Evolutionary conservation across 2,888 invertebrate species (phyloP), one percentile per base, ranked within the genome.

Genomic region (Caenorhabditis plicata): DNA sequence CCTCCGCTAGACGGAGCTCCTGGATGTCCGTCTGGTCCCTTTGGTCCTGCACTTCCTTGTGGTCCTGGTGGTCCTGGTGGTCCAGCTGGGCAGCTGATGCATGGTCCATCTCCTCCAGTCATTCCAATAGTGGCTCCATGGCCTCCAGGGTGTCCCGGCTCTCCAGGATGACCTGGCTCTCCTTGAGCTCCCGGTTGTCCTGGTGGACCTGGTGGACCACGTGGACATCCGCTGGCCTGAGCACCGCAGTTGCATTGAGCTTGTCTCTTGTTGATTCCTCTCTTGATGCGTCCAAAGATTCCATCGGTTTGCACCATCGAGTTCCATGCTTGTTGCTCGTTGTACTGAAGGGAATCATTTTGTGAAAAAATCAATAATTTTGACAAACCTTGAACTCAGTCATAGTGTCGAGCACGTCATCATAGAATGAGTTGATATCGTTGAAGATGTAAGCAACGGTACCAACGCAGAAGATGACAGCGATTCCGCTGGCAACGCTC

Each of bases 111-210:
- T 38, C 44, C 56, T 19, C 61, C 56, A 15, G 70, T 36, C 20
- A 45, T 65, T 61, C 75, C 75, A 35, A 57, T 43, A 29, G 56
- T 42, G 7, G 52, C 52, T 49, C 60, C 60, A 23, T 45, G 35
- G 45, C 64, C 72, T 38, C 69, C 63, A 25, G 74, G 53, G 31
- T 60, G 67, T 57, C 75, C 76, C n/a, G 54, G 33, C 41, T 50
- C 32, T 50, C 64, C 64, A 22, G 56, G 33, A 9, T 48, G 48
- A 48, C 62, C 53, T 19, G 44, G 48, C 9, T 60, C 63, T 48
- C 63, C 67, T 26, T 38, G 36, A 15, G 45, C 58, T 47, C 58
- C 54, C 44, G 47, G 52, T 27, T 36, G 35, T 44, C 64, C 66
- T 45, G 60, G 60, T 40, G 67, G 64, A 54, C 67, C 68, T 31